A percentile compares a stretch with the other conserved stretches of the same genome.
These are phyloP conservation scores for Hydrotaea diabolus DNA, from an alignment of 2,888 invertebrate genomes.

Conservation along the genomic window DNA sequence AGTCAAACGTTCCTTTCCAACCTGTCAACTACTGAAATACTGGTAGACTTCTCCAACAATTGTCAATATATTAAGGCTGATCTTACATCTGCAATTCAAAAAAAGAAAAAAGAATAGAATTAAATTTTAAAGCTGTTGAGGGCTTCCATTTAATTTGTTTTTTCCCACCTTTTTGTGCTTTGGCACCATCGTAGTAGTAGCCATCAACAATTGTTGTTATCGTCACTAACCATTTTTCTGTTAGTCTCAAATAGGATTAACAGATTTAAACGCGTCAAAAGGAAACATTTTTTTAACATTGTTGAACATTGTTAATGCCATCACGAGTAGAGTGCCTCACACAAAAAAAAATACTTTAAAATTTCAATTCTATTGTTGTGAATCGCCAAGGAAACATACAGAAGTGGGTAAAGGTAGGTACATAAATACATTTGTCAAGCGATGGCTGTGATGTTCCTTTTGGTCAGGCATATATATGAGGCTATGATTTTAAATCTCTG, in stretches of 20 bases:
- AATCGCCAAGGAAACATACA: neutral
- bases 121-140: neutral
- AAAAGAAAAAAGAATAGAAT: too few species aligned
- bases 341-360: neutral
- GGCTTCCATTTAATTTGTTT: slow-evolving; percentile 24
- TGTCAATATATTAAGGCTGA: too few species aligned
- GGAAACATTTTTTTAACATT: slow-evolving; percentile 11
- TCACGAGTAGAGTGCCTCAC: neutral
- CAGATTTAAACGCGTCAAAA: slow-evolving; percentile 48
- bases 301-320: neutral
- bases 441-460: too few species aligned
- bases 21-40: too few species aligned
- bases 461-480: too few species aligned
- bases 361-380: neutral
- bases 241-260: slow-evolving; percentile 42
- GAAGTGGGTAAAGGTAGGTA: neutral
- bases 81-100: neutral
- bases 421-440: too few species aligned
- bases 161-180: neutral
- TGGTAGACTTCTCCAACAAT: too few species aligned
- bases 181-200: too few species aligned
- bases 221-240: slow-evolving; percentile 19
- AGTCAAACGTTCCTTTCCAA: too few species aligned
- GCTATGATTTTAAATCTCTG: too few species aligned
- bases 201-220: neutral